phyloP scores from a whole-genome alignment of 2,797 vertebrate genomes.

The Pelodytes ibericus region DNA sequence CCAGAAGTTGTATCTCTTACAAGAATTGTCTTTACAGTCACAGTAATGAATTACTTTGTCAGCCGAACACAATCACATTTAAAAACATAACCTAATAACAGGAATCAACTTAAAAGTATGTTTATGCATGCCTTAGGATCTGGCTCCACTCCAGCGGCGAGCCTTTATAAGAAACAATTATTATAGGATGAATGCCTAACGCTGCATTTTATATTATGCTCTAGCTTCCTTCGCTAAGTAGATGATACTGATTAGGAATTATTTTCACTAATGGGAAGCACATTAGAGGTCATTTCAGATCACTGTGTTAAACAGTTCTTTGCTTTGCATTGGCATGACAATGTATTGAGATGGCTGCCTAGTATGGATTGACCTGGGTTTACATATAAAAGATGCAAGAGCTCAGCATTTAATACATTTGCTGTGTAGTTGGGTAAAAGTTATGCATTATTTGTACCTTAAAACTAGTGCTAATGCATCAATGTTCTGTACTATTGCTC shows the following conservation, averaged over 20 bases:
- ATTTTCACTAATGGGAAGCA: slow-evolving; percentile 62
- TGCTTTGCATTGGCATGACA: neutral
- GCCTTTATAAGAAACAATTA: slow-evolving; percentile 70
- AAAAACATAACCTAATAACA: slow-evolving; percentile 73
- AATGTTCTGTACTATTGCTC: no score
- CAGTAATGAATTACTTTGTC: slow-evolving; percentile 78
- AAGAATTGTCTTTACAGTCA: slow-evolving; percentile 33
- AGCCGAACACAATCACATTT: slow-evolving; percentile 75
- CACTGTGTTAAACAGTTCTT: neutral
- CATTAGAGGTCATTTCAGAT: slow-evolving; percentile 42
- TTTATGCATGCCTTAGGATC: slow-evolving; percentile 72
- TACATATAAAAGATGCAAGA: neutral
- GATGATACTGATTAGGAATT: slow-evolving; percentile 67
- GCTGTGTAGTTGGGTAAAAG: no score
- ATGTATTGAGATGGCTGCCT: neutral
- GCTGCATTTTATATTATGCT: slow-evolving; percentile 67
- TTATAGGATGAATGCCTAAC: slow-evolving; percentile 68
- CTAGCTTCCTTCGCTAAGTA: slow-evolving; percentile 69
- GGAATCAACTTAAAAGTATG: slow-evolving; percentile 75
- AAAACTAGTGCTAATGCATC: no score
- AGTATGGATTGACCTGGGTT: neutral
- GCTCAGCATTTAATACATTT: no score
- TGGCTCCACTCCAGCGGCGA: slow-evolving; percentile 66
- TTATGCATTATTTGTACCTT: no score
- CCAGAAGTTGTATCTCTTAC: slow-evolving; percentile 62